Conservation (phyloP, 2,797 vertebrate species). For the Chromis chromis region DNA sequence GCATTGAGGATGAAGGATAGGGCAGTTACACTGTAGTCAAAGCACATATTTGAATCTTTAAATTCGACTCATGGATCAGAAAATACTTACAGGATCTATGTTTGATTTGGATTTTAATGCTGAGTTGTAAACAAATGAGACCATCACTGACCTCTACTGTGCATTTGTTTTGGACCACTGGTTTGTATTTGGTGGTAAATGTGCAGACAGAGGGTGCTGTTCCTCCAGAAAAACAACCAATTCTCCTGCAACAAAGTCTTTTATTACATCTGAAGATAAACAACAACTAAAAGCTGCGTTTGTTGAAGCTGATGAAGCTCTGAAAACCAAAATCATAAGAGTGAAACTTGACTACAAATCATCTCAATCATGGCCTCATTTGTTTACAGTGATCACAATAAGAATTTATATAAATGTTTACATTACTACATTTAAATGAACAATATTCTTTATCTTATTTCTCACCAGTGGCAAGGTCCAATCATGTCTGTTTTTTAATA, state of each 20-base stretch:
- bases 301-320: not conserved
- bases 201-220: slow-evolving; percentile 37
- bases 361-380: slow-evolving; percentile 11
- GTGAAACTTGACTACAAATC: not conserved
- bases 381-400: slow-evolving; percentile 11
- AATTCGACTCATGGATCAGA: not conserved
- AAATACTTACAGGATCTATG: not conserved
- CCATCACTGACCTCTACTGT: not conserved
- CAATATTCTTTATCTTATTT: not conserved
- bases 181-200: not conserved
- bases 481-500: not conserved
- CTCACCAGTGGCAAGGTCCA: not conserved
- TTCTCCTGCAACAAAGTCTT: not conserved
- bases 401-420: not conserved
- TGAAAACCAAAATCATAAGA: not conserved
- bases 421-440: not conserved
- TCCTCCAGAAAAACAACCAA: not conserved
- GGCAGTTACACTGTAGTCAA: slow-evolving; percentile 7
- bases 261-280: not conserved
- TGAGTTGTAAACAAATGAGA: slow-evolving; percentile 11
- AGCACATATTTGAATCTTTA: not conserved
- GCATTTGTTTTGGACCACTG: no score
- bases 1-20: slow-evolving; percentile 26
- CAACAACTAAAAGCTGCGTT: not conserved
- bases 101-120: not conserved